phyloP scores from a whole-genome alignment of 2,888 invertebrate species.

The Melanargia galathea region DNA sequence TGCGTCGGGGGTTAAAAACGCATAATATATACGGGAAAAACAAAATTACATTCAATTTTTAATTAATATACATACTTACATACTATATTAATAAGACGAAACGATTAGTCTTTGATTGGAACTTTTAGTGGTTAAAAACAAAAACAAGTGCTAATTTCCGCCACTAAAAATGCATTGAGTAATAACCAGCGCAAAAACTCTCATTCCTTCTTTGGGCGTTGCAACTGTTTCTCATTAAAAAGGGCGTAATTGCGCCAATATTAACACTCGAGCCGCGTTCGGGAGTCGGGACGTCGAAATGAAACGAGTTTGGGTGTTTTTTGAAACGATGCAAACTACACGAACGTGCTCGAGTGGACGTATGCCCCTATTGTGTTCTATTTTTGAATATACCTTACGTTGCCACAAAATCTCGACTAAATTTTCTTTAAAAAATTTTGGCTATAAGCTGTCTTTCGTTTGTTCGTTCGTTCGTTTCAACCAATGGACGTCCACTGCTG shows the following conservation, averaged over 20 bases:
- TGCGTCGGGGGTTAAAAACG: too few relatives aligned
- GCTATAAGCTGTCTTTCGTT: too few relatives aligned
- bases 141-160: conserved; percentile 1
- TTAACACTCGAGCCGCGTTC: conserved; percentile 48
- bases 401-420: neutral
- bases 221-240: conserved; percentile 40
- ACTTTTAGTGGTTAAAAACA: too few relatives aligned
- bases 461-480: too few relatives aligned
- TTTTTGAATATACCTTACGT: conserved; percentile 11
- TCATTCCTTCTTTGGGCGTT: conserved; percentile 15
- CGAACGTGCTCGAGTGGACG: conserved; percentile 48
- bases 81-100: too few relatives aligned
- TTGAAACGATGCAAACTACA: conserved; percentile 52
- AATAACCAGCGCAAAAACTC: conserved; percentile 15
- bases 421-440: neutral
- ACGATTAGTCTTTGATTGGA: too few relatives aligned
- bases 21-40: too few relatives aligned
- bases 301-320: conserved; percentile 59
- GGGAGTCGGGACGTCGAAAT: conserved; percentile 48
- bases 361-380: conserved; percentile 18
- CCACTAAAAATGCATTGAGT: conserved; percentile 12
- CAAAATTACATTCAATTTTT: too few relatives aligned
- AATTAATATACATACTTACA: too few relatives aligned
- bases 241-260: conserved; percentile 54
- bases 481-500: too few relatives aligned